Base-by-base conservation (phyloP, 2,888 invertebrate species). In the Phengaris alcon region DNA sequence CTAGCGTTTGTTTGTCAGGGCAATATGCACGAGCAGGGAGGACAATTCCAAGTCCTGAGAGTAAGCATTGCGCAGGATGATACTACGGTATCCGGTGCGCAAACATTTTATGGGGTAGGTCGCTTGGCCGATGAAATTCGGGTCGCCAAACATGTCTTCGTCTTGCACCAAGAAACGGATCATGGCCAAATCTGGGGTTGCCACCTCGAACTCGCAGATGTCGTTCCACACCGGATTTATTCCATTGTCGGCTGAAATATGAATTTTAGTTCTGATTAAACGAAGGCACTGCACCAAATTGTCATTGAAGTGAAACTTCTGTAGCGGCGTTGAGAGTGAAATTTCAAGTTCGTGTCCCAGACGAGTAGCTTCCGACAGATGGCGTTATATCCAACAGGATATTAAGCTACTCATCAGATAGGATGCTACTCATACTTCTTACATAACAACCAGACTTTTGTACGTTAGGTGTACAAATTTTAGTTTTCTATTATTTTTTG, bases 131-230 rank as follows among this genome's bases (percentile, higher is more conserved):
- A 99, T 97, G 88, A 99, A 98, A 93, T 98, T 98, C 12, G 96
- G 97, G 84, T 99, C 99, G 0, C 98, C 98, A 90, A 99, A 99
- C 94, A 98, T 97, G 86, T 99, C 99, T 88, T 98, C 99, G 88
- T 98, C 98, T 88, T 98, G 97, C 0, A 98, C 97, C 64, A 97
- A 94, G 88, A 99, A 98, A 57, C 98, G 94, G 73, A 98, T 90
- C 73, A 99, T 89, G 0, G 98, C 97, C 84, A 98, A 94, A 75
- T 97, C 95, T 0, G 98, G 97, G 91, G 97, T 97, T 13, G 92
- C 90, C 12, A 99, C 94, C 59, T 96, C 95, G 86, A 98, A 98
- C 82, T 97, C 96, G 88, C 97, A 97, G 10, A 94, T 94, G 84
- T 98, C 98, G 85, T 97, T 97, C 98, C 99, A 99, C 76, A 96